Conservation (phyloP, 2,888 invertebrate genomes). For the Iphiclides podalirius region DNA sequence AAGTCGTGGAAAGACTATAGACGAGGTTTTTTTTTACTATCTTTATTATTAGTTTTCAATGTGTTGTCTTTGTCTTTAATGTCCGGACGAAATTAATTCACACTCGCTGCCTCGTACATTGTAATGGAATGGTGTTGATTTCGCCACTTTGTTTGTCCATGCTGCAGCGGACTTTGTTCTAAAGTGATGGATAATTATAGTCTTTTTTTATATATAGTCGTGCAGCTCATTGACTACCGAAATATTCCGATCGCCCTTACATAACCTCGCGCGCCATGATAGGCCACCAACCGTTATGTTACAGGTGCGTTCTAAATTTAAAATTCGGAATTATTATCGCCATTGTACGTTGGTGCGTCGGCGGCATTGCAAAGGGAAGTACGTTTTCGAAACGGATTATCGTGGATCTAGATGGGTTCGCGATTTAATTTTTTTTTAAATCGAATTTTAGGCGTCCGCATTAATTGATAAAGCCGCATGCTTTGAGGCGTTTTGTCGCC, state of each 20-base stretch:
- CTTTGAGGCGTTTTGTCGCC: too few species aligned
- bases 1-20: not conserved
- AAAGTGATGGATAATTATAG: slow-evolving; percentile 15
- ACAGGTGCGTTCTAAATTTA: slow-evolving; percentile 24
- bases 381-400: too few species aligned
- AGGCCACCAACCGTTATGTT: slow-evolving; percentile 19
- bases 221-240: slow-evolving; percentile 16
- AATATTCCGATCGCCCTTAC: slow-evolving; percentile 20
- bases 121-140: too few species aligned
- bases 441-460: too few species aligned
- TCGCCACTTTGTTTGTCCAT: not conserved
- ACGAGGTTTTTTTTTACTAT: too few species aligned
- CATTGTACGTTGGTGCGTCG: not conserved
- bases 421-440: too few species aligned
- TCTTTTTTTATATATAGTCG: not conserved
- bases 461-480: too few species aligned
- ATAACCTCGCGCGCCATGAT: slow-evolving; percentile 17
- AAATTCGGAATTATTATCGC: slow-evolving; percentile 12
- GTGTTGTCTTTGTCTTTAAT: too few species aligned
- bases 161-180: not conserved
- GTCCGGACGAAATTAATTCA: too few species aligned
- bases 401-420: too few species aligned
- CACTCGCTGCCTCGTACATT: not conserved
- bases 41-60: too few species aligned
- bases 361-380: not conserved